Evolutionary conservation across 1,140 invertebrate genomes (phyloP), one percentile per base, ranked within the genome.

Genomic region (Lepidurus arcticus): DNA sequence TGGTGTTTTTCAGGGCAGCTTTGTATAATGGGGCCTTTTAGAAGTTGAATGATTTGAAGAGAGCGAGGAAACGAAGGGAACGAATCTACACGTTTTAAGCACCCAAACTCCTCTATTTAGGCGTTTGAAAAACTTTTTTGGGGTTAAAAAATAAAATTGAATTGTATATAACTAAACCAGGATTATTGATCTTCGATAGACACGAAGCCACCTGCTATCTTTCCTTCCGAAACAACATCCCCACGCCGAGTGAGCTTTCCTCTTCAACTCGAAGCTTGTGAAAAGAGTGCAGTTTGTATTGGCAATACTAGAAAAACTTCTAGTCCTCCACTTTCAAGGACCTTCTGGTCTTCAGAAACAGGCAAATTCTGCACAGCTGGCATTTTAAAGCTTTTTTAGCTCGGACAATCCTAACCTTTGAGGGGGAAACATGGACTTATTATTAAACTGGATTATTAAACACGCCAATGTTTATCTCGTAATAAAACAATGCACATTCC

Each of bases 151-250:
- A 9, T 65, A 21, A n/a, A 13, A 7, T n/a, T 21, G 0, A 9
- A 65, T 16, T 65, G 34, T 4, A 34, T 34, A 34, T 34, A 34
- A 34, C 13, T 65, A 65, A 65, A 65, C 9, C 53, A 16, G 53
- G 21, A 65, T 65, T 65, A 65, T 65, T 65, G 53, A 65, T 65
- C 53, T 65, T 65, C 53, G 53, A 65, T 65, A 65, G 53, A 65
- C 53, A 65, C 9, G 9, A 65, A 65, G 53, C 13, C 53, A 65
- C 53, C 13, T 13, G 53, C 16, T 65, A 65, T 10, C 21, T 65
- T 16, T 65, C 53, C 53, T 65, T 65, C 8, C 13, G 21, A 11
- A 65, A 65, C 8, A 65, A 16, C 34, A 65, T 13, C 6, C 53
- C 13, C 53, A 7, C 8, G 53, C 16, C 16, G 21, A 13, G 53